phyloP scores from a whole-genome alignment of 1,140 invertebrate species.

The Pinna nobilis region DNA sequence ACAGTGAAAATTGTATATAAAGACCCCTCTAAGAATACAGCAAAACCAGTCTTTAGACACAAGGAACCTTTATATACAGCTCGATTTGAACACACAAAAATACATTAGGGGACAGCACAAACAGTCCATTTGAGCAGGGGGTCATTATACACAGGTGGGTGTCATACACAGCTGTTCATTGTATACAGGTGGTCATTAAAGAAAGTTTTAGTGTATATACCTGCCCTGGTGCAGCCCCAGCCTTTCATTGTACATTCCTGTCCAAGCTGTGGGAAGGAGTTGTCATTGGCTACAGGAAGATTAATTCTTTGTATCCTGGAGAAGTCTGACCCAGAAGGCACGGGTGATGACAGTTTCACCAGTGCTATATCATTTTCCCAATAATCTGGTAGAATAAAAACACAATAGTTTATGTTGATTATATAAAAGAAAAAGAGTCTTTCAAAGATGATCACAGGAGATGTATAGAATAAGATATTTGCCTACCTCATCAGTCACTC shows the following conservation, averaged over 20 bases:
- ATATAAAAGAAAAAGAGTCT: no score
- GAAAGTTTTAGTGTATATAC: no score
- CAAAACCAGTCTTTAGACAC: no score
- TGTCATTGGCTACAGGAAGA: conserved; percentile 45
- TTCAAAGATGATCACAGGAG: no score
- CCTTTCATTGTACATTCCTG: conserved; percentile 59
- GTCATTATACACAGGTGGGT: neutral
- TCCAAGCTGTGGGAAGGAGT: conserved; percentile 51
- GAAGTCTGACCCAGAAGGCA: conserved; percentile 48
- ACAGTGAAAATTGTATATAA: no score
- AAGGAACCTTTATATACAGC: no score
- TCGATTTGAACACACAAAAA: no score
- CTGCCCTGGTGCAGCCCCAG: conserved; percentile 67
- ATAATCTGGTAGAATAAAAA: conserved; percentile 45
- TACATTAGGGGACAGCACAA: neutral
- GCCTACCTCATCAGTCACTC: no score
- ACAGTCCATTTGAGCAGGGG: neutral
- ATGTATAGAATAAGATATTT: no score
- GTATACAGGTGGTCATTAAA: no score
- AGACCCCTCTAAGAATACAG: no score
- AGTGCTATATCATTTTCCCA: conserved; percentile 69
- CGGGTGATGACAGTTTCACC: conserved; percentile 51
- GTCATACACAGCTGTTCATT: neutral
- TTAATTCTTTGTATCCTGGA: conserved; percentile 45
- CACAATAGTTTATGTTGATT: no score